Base-by-base conservation (phyloP, 23 tunicate genomes). In the Halocynthia aurantium region DNA sequence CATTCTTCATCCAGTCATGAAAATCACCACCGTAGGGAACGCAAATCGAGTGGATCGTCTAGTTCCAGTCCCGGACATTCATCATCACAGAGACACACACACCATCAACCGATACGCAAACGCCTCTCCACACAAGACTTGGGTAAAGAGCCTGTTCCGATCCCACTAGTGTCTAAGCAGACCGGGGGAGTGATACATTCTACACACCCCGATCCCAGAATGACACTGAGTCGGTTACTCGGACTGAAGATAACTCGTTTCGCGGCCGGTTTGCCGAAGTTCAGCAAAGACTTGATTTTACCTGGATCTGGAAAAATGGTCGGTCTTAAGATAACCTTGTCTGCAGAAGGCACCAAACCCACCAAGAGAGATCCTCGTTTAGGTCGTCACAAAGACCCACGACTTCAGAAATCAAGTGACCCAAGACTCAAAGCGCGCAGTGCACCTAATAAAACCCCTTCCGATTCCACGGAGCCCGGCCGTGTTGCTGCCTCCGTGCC, bases 141-240 rank as follows among this genome's bases (percentile, higher is more conserved):
- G 7, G 17, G 61, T 72, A 90, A 90, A 62, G 97, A 90, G 31
- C 97, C 97, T 51, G 73, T 77, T 10, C 77, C 80, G 15, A 90
- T 90, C 50, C 97, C 97, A 15, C 73, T 90, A 10, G 86, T 85
- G 50, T 77, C 68, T 10, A 90, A 90, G 77, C 97, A 90, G 55
- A 57, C 84, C 22, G 77, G 69, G 7, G 85, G 81, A 52, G 64
- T 54, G 0, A 61, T 84, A 22, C 88, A 85, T 61, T 20, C 81
- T 13, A 53, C 86, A 5, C 97, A 85, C 63, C 90, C 97, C 10
- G 97, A 90, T 56, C 97, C 97, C 18, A 75, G 97, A 52, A 81
- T 90, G 15, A 68, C 90, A 21, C 77, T 85, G 49, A 85, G 97
- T 73, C 83, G 90, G 51, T 72, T 90, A 8, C 80, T 85, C 77